These are phyloP conservation scores for Sula dactylatra DNA, from an alignment of 2,113 vertebrate species.

Conservation along the genomic window DNA sequence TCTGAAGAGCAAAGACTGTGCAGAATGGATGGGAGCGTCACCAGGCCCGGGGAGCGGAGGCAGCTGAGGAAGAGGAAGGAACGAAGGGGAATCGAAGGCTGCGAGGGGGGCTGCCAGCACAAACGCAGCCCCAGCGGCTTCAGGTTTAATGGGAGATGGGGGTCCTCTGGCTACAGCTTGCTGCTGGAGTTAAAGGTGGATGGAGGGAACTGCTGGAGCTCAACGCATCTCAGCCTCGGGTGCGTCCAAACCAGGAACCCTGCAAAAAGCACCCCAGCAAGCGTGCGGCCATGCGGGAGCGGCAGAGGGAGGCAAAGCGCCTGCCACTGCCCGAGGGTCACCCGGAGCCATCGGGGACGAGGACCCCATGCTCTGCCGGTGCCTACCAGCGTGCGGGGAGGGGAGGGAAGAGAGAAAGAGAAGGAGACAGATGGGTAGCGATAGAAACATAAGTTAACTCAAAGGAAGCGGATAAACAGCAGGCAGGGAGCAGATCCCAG, in stretches of 20 bases:
- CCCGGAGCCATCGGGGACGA: background rate
- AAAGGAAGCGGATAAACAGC: conserved; percentile 81
- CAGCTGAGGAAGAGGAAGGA: background rate
- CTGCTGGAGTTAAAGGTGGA: background rate
- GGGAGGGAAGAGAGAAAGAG: background rate
- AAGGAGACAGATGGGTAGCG: conserved; percentile 74
- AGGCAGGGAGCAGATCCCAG: conserved; percentile 74
- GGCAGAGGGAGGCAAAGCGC: accelerated
- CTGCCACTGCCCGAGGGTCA: background rate
- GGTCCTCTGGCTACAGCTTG: background rate
- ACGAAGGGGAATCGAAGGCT: background rate
- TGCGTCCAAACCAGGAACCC: background rate
- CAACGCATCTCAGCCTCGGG: accelerated
- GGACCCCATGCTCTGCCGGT: accelerated
- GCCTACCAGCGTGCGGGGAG: background rate
- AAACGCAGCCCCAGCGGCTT: background rate
- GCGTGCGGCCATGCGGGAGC: accelerated
- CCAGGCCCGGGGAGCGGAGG: background rate
- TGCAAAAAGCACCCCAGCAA: accelerated
- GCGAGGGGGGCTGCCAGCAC: background rate
- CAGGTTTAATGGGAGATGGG: background rate
- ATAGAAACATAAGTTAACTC: conserved; percentile 80
- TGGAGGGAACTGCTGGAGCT: background rate
- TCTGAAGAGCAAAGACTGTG: background rate
- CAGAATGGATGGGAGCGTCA: background rate